These are phyloP conservation scores for Eupeodes latifasciatus DNA, from an alignment of 2,888 invertebrate genomes.

Conservation along the genomic window DNA sequence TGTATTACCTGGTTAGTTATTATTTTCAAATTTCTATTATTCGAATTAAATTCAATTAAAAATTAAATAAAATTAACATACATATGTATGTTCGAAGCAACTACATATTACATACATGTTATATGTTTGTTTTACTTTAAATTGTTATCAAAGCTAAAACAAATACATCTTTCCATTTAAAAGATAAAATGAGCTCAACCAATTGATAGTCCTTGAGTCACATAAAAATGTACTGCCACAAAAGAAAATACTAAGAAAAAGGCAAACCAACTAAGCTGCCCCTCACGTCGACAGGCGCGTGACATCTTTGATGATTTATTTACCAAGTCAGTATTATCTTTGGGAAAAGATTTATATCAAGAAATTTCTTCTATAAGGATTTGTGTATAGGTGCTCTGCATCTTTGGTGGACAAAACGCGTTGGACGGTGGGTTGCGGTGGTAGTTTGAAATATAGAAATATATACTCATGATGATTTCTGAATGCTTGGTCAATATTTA, in stretches of 20 bases:
- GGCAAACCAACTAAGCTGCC: background rate
- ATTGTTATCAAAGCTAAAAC: background rate
- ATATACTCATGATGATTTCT: slow-evolving; percentile 8
- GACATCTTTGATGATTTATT: slow-evolving; percentile 57
- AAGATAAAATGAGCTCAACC: background rate
- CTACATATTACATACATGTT: too few species aligned
- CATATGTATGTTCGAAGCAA: too few species aligned
- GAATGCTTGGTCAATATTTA: slow-evolving; percentile 58
- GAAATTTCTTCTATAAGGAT: background rate
- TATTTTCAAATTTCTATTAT: too few species aligned
- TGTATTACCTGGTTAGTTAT: too few species aligned
- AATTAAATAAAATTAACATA: too few species aligned
- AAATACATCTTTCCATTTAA: background rate
- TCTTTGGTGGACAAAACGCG: too few species aligned
- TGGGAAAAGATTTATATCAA: slow-evolving; percentile 1
- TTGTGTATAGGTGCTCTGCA: too few species aligned
- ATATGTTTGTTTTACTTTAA: too few species aligned
- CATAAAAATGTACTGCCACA: background rate
- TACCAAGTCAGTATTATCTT: slow-evolving; percentile 43
- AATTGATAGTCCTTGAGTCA: background rate
- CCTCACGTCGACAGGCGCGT: background rate
- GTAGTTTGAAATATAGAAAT: background rate
- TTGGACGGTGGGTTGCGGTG: background rate
- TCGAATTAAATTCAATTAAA: too few species aligned
- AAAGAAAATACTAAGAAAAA: slow-evolving; percentile 33